Conservation (phyloP, 2,113 vertebrate genomes). For the Tinamus guttatus region DNA sequence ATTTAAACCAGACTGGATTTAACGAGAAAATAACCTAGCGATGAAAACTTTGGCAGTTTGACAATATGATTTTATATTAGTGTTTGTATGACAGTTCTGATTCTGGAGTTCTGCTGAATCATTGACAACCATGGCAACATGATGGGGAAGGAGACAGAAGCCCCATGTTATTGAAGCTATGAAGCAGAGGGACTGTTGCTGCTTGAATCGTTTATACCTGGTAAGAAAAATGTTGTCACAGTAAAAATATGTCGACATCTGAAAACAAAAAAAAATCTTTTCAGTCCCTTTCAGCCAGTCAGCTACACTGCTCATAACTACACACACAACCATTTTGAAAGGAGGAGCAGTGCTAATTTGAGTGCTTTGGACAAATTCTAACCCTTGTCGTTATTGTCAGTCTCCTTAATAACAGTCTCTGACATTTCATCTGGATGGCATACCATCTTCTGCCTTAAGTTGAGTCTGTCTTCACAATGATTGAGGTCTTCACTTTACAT, state of each 20-base stretch:
- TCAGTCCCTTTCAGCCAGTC: background rate
- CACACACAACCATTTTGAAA: background rate
- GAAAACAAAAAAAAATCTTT: background rate
- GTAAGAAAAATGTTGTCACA: slow-evolving; percentile 20
- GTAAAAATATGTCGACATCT: slow-evolving; percentile 34
- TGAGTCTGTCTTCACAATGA: background rate
- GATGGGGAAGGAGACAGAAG: slow-evolving; percentile 19
- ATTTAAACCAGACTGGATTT: background rate
- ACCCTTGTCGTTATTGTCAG: background rate
- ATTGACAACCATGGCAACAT: slow-evolving; percentile 25
- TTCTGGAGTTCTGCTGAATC: slow-evolving; percentile 22
- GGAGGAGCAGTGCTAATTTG: background rate
- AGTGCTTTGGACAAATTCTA: background rate
- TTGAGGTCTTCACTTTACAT: slow-evolving; percentile 8
- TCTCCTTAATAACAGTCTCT: background rate
- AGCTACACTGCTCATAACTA: background rate
- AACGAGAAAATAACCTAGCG: background rate
- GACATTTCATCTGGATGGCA: background rate
- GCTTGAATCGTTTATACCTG: slow-evolving; percentile 21
- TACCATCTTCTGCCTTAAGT: background rate
- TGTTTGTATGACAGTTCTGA: slow-evolving; percentile 38
- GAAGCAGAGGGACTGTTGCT: slow-evolving; percentile 23
- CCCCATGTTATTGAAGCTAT: background rate
- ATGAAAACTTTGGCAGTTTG: slow-evolving; percentile 30
- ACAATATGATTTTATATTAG: slow-evolving; percentile 41